These are phyloP conservation scores for Heliconius melpomene DNA, from an alignment of 1,140 invertebrate genomes.

Conservation along the genomic window DNA sequence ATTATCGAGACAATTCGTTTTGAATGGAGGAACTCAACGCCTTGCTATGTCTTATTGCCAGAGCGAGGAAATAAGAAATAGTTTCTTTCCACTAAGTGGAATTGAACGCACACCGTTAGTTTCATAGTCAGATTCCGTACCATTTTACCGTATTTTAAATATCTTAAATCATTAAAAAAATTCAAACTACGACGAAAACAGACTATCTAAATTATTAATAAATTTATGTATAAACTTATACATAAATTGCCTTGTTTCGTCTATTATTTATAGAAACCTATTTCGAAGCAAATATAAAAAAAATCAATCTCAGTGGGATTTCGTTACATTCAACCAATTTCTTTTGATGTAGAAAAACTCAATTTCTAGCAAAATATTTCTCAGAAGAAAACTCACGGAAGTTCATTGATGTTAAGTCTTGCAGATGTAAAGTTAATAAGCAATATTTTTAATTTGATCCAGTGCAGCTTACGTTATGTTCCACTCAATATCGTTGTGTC, in stretches of 20 bases:
- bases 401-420: neutral
- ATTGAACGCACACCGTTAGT: too few species aligned
- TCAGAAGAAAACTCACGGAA: neutral
- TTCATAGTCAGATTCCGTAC: too few species aligned
- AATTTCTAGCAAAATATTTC: neutral
- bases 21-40: too few species aligned
- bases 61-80: too few species aligned
- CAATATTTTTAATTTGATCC: neutral
- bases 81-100: too few species aligned
- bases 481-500: too few species aligned
- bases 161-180: too few species aligned
- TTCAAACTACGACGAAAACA: neutral
- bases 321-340: neutral
- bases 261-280: neutral
- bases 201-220: neutral
- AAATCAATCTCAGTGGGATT: too few species aligned
- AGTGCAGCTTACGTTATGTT: too few species aligned
- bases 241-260: neutral
- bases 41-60: too few species aligned
- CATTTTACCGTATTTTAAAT: too few species aligned
- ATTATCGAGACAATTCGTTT: too few species aligned
- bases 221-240: neutral
- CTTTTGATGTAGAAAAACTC: neutral
- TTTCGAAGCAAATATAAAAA: neutral
- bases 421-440: neutral